Evolutionary conservation across 2,888 invertebrate species (phyloP), one percentile per base, ranked within the genome.

Genomic region (Drosophila birchii): DNA sequence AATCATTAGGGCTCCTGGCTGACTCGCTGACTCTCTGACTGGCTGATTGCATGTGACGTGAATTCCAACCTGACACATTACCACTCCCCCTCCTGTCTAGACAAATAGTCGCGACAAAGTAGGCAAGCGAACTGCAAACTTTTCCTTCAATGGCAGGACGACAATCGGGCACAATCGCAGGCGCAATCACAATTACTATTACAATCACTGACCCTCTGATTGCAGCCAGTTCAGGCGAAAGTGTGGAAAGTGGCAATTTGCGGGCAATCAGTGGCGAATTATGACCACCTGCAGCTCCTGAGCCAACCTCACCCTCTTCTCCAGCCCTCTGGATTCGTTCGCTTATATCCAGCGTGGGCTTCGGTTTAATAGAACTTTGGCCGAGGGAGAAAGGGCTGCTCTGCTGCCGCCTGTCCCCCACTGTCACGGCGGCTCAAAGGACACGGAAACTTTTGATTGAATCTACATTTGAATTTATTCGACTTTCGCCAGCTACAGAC

Each of bases 401-500:
- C 20, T 18, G 18, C 20, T 4, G 5, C 20, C n/a, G 6, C 18
- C 16, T 6, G 7, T 16, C n/a, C 6, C 18, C 16, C 20, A 23
- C 55, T 39, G 29, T 23, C 53, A 32, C 6, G 14, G 18, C 53
- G 20, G 34, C 49, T 34, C n/a, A 45, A 18, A 45, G 67, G 61
- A 39, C 38, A 58, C 23, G 8, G 59, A 67, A 84, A 76, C 68
- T 85, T 82, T 75, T 78, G 74, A 80, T 79, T 78, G 67, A 70
- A 74, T 78, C 78, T 58, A 49, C 53, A 77, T 80, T 79, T 70
- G 43, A 72, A 63, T 66, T 70, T 80, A 67, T 75, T 72, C 71
- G 54, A 67, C 78, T 68, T 69, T 38, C 16, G 43, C 18, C 53
- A 51, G 43, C 20, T 51, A 39, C 41, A 34, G 36, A 47, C 47